Conservation (phyloP, 1,140 invertebrate species). For the Reticulitermes speratus region DNA sequence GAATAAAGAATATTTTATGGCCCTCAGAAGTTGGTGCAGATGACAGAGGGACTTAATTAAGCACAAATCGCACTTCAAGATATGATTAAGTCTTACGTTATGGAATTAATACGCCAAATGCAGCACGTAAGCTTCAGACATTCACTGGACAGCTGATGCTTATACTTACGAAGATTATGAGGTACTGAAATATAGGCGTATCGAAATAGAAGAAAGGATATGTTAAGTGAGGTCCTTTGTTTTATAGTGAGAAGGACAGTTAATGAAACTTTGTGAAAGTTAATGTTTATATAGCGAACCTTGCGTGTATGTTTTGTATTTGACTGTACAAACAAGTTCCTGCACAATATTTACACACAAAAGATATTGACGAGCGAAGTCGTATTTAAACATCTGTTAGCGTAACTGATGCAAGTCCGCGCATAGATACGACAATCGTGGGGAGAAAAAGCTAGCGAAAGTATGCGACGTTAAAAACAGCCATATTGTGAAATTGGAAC, state of each 20-base stretch:
- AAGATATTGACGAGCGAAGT: not conserved
- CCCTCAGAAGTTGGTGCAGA: too few species aligned
- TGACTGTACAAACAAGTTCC: not conserved
- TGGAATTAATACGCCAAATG: too few species aligned
- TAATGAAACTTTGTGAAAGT: not conserved
- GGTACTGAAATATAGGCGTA: not conserved
- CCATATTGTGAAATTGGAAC: too few species aligned
- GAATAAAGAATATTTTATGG: too few species aligned
- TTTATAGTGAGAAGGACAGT: not conserved
- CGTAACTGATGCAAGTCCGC: not conserved
- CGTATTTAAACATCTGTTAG: not conserved
- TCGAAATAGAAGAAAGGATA: not conserved
- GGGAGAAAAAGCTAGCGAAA: too few species aligned
- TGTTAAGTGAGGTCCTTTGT: not conserved
- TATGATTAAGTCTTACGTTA: too few species aligned
- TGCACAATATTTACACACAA: conserved; percentile 6
- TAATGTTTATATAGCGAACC: not conserved
- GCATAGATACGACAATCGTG: not conserved
- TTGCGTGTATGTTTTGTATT: not conserved
- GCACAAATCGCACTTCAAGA: too few species aligned
- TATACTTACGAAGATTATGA: not conserved
- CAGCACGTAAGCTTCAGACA: too few species aligned
- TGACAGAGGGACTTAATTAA: too few species aligned
- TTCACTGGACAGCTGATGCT: too few species aligned
- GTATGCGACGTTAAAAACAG: too few species aligned